phyloP scores from a whole-genome alignment of 2,113 vertebrate species.

The Tylochromis polylepis region DNA sequence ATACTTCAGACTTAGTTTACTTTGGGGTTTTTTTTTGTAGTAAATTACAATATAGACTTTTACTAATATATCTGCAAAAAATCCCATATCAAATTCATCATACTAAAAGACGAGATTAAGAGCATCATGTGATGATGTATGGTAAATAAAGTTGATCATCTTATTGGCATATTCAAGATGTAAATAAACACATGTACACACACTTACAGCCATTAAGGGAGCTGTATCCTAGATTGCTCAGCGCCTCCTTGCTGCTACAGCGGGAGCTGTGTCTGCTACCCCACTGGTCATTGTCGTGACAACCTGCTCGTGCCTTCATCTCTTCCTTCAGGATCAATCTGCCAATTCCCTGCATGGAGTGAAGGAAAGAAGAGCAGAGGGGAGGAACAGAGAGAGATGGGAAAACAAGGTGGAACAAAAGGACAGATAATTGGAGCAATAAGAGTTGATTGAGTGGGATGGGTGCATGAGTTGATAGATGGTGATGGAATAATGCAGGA shows the following conservation, averaged over 20 bases:
- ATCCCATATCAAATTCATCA: neutral
- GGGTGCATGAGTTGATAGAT: neutral
- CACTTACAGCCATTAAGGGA: slow-evolving; percentile 91
- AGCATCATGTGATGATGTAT: neutral
- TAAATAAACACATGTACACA: neutral
- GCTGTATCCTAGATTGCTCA: slow-evolving; percentile 81
- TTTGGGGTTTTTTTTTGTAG: neutral
- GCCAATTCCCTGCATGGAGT: slow-evolving; percentile 82
- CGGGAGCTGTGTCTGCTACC: slow-evolving; percentile 84
- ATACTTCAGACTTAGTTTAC: neutral
- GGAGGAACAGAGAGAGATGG: neutral
- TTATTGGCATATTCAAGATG: neutral
- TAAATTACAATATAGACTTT: neutral
- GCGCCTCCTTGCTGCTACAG: slow-evolving; percentile 86
- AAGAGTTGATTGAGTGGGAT: neutral
- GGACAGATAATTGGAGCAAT: neutral
- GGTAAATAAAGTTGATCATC: neutral
- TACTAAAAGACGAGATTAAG: neutral
- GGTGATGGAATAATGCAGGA: neutral
- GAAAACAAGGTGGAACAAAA: neutral
- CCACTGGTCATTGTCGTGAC: slow-evolving; percentile 87
- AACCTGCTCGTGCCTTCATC: slow-evolving; percentile 92
- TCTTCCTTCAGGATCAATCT: slow-evolving; percentile 96
- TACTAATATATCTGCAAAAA: neutral
- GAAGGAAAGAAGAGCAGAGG: neutral